phyloP scores from a whole-genome alignment of 2,113 vertebrate genomes.

The Australoheros scitulus region DNA sequence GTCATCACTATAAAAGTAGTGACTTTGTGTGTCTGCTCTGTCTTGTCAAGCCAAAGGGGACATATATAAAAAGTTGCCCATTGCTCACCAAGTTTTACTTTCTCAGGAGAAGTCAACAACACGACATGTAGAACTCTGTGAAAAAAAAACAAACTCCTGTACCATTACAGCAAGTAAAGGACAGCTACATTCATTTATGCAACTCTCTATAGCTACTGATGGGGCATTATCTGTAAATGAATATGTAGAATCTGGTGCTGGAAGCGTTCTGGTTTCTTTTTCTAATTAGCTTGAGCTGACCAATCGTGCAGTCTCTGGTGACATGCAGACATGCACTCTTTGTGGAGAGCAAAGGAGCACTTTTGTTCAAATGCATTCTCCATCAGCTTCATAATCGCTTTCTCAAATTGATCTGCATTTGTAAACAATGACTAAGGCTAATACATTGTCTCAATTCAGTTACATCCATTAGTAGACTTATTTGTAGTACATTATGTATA shows the following conservation, averaged over 20 bases:
- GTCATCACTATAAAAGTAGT: slow-evolving; percentile 19
- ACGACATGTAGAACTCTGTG: slow-evolving; percentile 2
- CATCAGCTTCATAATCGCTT: neutral
- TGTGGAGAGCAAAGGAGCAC: neutral
- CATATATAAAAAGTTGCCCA: slow-evolving; percentile 17
- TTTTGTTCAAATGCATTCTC: neutral
- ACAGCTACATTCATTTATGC: neutral
- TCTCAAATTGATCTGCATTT: neutral
- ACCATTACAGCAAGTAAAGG: neutral
- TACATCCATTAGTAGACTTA: neutral
- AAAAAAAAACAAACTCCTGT: neutral
- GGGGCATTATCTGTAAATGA: neutral
- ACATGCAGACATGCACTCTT: neutral
- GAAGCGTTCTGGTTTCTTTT: neutral
- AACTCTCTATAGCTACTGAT: neutral
- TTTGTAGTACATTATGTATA: neutral
- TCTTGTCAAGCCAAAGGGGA: slow-evolving; percentile 41
- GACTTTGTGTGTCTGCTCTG: slow-evolving; percentile 11
- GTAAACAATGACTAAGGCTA: neutral
- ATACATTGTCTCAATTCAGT: neutral
- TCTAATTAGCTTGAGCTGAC: neutral
- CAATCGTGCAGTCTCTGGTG: neutral
- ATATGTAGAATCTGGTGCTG: neutral
- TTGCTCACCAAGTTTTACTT: slow-evolving; percentile 50
- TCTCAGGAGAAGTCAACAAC: slow-evolving; percentile 17